These are phyloP conservation scores for Pantherophis alleghaniensis DNA, from an alignment of 2,797 vertebrate genomes.

Conservation along the genomic window DNA sequence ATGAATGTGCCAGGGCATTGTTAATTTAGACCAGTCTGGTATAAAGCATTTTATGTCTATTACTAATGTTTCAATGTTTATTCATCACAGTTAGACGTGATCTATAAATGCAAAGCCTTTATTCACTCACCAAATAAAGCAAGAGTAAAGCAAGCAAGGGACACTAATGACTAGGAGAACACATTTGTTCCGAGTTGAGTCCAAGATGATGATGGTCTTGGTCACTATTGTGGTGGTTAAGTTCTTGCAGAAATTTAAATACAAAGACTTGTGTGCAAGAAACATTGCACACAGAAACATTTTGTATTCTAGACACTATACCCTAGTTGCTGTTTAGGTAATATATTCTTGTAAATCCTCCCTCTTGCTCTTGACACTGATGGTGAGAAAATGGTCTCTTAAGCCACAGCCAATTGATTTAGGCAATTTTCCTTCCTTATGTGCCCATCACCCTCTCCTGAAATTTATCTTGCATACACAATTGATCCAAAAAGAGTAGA, in stretches of 20 bases:
- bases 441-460: constrained; percentile 16
- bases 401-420: neutral
- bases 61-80: neutral
- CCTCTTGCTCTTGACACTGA: neutral
- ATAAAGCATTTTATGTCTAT: neutral
- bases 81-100: neutral
- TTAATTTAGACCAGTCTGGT: neutral
- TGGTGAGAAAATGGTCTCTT: constrained; percentile 11
- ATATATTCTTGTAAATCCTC: constrained; percentile 27
- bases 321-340: neutral
- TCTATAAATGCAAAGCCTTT: neutral
- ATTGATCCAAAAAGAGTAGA: constrained; percentile 5
- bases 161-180: neutral
- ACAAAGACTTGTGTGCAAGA: neutral
- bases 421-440: constrained; percentile 19
- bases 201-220: neutral
- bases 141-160: neutral
- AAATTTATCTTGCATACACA: constrained; percentile 27
- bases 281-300: neutral
- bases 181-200: neutral
- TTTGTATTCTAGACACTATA: neutral
- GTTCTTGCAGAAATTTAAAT: neutral
- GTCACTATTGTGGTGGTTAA: neutral
- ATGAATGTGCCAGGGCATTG: neutral
- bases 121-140: neutral